These are phyloP conservation scores for Syndactyla subalaris DNA, from an alignment of 2,797 vertebrate species.

Conservation along the genomic window DNA sequence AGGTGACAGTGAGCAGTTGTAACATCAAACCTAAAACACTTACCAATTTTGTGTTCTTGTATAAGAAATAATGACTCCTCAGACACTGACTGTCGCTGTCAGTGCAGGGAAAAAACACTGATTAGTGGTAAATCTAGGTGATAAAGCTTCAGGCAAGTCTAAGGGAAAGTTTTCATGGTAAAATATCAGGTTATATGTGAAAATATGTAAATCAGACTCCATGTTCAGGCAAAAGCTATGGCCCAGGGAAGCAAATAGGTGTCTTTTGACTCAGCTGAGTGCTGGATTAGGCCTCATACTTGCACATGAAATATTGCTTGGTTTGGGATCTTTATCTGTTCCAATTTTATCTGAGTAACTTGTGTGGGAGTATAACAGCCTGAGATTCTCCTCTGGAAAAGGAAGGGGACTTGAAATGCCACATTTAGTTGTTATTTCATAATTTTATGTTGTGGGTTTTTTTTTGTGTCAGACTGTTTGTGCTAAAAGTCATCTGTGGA, in stretches of 20 bases:
- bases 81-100: background rate
- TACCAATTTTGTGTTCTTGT: slow-evolving; percentile 20
- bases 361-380: background rate
- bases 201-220: background rate
- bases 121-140: background rate
- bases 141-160: background rate
- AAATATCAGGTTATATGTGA: background rate
- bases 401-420: slow-evolving; percentile 15
- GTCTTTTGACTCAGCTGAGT: background rate
- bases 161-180: background rate
- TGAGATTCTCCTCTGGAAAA: slow-evolving; percentile 33
- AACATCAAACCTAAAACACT: slow-evolving; percentile 56
- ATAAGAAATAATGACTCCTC: slow-evolving; percentile 36
- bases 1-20: slow-evolving; percentile 57
- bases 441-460: background rate
- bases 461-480: background rate
- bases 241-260: background rate
- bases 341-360: slow-evolving; percentile 4
- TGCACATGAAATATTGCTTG: background rate
- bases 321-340: background rate
- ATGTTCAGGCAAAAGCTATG: background rate
- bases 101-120: background rate
- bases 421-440: background rate
- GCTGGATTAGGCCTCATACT: background rate
- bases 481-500: background rate